Base-by-base conservation (phyloP, 2,113 vertebrate genomes). In the Ciconia boyciana region DNA sequence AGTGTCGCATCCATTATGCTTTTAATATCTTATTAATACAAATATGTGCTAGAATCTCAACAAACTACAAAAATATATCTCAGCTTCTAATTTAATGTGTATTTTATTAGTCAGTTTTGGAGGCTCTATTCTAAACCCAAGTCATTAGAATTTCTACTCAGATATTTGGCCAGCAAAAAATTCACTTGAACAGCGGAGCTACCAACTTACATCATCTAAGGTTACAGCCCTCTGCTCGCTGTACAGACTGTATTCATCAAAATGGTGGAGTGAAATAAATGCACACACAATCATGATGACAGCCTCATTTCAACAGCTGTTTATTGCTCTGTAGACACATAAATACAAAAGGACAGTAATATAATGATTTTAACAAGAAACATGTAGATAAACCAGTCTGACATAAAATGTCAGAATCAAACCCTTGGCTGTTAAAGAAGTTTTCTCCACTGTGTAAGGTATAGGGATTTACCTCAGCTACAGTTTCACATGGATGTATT, bases 1-100 rank as follows among this genome's bases (percentile, higher is more conserved):
- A 84, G 61, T 71, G 70, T 61, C 64, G 16, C 72, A 89, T 74
- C 41, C n/a, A 71, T 91, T 95, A 89, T n/a, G 29, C 36, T 43
- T 95, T 94, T 85, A 79, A 91, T 90, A 91, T 85, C 66, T 91
- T 54, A 85, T 69, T 89, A 91, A 91, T 39, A 80, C 52, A 48
- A 83, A 49, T 80, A 76, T 22, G 26, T 41, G 26, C 43, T 74
- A 70, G 58, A 77, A 90, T 88, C 74, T 93, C 75, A 79, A 80
- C 22, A 64, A 77, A 70, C 78, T 54, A 71, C 89, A 93, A 83
- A 92, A 95, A 55, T 28, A 21, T 31, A 78, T 48, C 78, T 49
- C 46, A 66, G 26, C 29, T 81, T 71, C 64, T 75, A 71, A 60
- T 88, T 68, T 55, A 95, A 83, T 48, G 16, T 68, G 48, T 19